Percentiles rank a stretch among this genome's conserved stretches.
Conservation (phyloP, 2,797 vertebrate species). For the Sitta carolinensis region DNA sequence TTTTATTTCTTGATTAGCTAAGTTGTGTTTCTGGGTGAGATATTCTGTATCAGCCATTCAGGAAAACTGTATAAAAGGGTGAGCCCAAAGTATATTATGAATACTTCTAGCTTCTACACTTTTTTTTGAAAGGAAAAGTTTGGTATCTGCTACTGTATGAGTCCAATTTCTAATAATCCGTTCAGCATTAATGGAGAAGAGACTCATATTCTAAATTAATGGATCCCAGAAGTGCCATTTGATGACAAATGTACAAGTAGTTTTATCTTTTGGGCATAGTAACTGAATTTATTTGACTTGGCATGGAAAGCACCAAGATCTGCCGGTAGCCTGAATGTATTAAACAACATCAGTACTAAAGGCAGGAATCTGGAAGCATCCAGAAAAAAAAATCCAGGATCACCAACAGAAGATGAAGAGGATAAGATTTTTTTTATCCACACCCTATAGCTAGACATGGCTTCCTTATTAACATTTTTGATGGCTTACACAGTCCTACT, state of each 20-base stretch:
- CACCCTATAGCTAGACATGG: background rate
- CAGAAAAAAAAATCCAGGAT: background rate
- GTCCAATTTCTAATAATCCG: background rate
- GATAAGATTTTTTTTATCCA: background rate
- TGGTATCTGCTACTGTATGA: background rate
- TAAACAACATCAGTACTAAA: background rate
- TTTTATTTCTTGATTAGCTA: background rate
- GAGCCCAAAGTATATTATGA: background rate
- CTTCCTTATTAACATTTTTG: conserved; percentile 3
- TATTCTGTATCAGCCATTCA: background rate
- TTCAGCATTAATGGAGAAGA: background rate
- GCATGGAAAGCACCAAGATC: background rate
- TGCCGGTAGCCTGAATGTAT: background rate
- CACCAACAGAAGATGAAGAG: background rate
- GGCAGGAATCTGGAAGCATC: background rate
- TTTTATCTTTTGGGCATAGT: background rate
- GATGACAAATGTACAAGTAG: background rate
- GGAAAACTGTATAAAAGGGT: background rate
- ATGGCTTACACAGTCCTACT: background rate
- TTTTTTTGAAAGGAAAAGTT: background rate
- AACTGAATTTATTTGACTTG: background rate
- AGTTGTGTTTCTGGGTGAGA: background rate
- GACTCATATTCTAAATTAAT: background rate
- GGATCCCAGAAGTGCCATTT: background rate
- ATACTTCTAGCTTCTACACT: background rate